These are phyloP conservation scores for Nemotelus nigrinus DNA, from an alignment of 2,888 invertebrate species.

Conservation along the genomic window DNA sequence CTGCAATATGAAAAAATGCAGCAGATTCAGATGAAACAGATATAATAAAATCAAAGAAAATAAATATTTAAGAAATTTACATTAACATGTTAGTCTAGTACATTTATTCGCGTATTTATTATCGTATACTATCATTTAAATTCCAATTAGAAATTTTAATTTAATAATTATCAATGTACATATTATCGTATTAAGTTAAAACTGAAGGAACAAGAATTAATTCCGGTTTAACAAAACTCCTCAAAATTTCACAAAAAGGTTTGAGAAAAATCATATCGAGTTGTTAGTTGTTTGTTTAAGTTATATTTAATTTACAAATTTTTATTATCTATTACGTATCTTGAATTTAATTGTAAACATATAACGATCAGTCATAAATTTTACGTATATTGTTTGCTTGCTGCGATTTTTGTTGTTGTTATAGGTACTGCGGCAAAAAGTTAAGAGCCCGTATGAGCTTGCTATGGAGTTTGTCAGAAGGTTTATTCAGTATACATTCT, in stretches of 20 bases:
- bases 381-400: conserved; percentile 58
- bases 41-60: background rate
- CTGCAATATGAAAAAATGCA: too few species aligned
- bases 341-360: conserved; percentile 50
- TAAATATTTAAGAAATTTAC: background rate
- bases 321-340: conserved; percentile 46
- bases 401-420: conserved; percentile 5
- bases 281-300: conserved; percentile 50
- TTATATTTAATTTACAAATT: conserved; percentile 51
- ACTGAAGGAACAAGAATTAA: background rate
- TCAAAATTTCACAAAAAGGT: conserved; percentile 45
- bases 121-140: conserved; percentile 32
- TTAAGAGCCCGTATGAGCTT: too few species aligned
- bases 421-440: too few species aligned
- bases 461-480: too few species aligned
- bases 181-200: background rate
- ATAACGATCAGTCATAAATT: conserved; percentile 56
- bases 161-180: background rate
- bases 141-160: conserved; percentile 1
- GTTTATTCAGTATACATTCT: too few species aligned
- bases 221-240: background rate
- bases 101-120: background rate
- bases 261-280: conserved; percentile 52
- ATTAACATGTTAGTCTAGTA: background rate
- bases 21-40: background rate